Conservation (phyloP, 2,797 vertebrate genomes). For the Poeciliopsis gracilis region DNA sequence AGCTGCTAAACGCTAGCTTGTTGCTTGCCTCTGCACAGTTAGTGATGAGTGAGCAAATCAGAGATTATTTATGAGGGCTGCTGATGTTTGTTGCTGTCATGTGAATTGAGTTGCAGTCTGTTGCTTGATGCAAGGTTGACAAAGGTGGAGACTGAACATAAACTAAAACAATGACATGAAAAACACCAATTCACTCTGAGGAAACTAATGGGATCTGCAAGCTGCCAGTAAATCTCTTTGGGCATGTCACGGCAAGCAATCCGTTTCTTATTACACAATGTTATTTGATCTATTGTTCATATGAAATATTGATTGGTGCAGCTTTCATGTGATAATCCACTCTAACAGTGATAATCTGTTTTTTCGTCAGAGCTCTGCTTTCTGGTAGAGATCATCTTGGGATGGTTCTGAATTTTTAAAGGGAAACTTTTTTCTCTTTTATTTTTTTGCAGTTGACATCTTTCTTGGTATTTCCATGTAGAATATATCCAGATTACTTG, state of each 20-base stretch:
- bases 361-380: slow-evolving; percentile 12
- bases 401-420: not conserved
- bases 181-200: not conserved
- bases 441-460: not conserved
- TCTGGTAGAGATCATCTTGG: slow-evolving; percentile 14
- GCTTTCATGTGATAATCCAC: slow-evolving; percentile 19
- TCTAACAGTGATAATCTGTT: slow-evolving; percentile 17
- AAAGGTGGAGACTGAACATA: not conserved
- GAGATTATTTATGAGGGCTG: not conserved
- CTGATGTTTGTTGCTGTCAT: not conserved
- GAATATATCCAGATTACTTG: not conserved
- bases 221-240: slow-evolving; percentile 5
- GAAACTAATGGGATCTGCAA: slow-evolving; percentile 5
- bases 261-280: not conserved
- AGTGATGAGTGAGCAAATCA: not conserved
- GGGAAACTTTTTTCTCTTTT: not conserved
- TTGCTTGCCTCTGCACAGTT: not conserved
- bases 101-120: slow-evolving; percentile 16
- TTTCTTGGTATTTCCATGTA: not conserved
- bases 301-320: slow-evolving; percentile 24
- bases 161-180: slow-evolving; percentile 13
- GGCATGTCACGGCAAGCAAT: slow-evolving; percentile 1
- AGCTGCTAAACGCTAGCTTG: slow-evolving; percentile 8
- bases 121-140: not conserved
- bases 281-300: slow-evolving; percentile 18